Evolutionary conservation across 2,113 vertebrate genomes (phyloP).

Genomic region (Chascanopsetta lugubris): DNA sequence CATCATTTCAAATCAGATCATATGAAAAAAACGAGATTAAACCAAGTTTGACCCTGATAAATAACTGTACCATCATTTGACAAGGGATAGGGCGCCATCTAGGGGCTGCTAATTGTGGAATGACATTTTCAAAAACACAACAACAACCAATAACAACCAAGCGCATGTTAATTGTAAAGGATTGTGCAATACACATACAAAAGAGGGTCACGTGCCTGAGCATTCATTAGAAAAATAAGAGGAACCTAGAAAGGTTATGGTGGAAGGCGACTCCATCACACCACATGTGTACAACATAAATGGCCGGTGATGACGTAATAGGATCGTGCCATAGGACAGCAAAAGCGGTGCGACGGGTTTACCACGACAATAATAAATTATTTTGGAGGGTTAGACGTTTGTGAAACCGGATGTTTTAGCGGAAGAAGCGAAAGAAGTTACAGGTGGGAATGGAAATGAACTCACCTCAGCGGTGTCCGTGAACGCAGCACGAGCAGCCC

Average conservation of each 20-base stretch:
- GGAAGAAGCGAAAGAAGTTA: not conserved
- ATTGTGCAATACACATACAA: not conserved
- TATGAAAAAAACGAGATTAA: not conserved
- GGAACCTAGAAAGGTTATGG: not conserved
- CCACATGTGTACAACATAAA: slow-evolving; percentile 2
- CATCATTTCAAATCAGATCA: not conserved
- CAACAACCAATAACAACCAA: not conserved
- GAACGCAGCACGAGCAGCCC: slow-evolving; percentile 14
- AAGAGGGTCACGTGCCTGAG: not conserved
- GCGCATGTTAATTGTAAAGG: not conserved
- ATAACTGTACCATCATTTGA: not conserved
- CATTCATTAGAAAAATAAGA: too few relatives aligned
- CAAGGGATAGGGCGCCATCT: slow-evolving; percentile 50
- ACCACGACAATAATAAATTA: not conserved
- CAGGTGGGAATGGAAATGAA: not conserved
- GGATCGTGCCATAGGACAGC: not conserved
- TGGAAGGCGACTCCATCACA: not conserved
- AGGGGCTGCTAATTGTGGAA: not conserved
- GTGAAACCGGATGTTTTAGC: too few relatives aligned
- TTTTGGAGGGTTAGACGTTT: not conserved
- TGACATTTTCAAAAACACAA: not conserved
- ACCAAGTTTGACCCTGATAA: not conserved
- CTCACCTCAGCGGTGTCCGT: slow-evolving; percentile 59
- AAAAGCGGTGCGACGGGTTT: not conserved
- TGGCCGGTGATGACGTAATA: not conserved